Base-by-base conservation (phyloP, 37 sponge, comb jelly and placozoan species). In the Oopsacas minuta region DNA sequence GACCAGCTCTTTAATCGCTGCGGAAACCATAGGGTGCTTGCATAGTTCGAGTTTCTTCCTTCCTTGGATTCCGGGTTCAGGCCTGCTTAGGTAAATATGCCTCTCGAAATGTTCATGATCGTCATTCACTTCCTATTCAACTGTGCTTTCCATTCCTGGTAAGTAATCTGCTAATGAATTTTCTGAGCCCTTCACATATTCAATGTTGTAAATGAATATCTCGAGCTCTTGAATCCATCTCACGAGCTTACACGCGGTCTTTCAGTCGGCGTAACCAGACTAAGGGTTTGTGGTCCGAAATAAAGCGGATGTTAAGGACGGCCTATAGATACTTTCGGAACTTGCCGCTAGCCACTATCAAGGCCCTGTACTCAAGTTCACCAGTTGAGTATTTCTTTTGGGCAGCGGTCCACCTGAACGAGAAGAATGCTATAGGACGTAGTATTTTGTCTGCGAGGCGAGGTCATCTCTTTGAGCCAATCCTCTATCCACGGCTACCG, bases 111-210 rank as follows among this genome's bases (percentile, higher is more conserved):
- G 30, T n/a, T 61, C 75, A 3, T 61, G 75, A 61, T 61, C 75
- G 75, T 61, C 75, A 34, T 61, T 61, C 20, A 61, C 75, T 12
- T 3, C 75, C 75, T 34, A 61, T 32, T 61, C 75, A 12, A 61
- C 28, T 5, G 28, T 61, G 22, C 75, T 61, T 7, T 61, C 75
- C 75, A 61, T 61, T 61, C 75, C 32, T n/a, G 75, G 28, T 61
- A 61, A 3, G 75, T 61, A 61, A 61, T 61, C 75, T 61, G 75
- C 75, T 61, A 34, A 61, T n/a, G 75, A 25, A 12, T 61, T 61
- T 12, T 61, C 75, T 34, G 30, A 12, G 17, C 51, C 51, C 17
- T 46, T 46, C 51, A 46, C 51, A 17, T 46, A 46, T 17, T 46
- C 75, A n/a, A 61, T 12, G 3, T 12, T 61, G 75, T 61, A 61